These are phyloP conservation scores for Schizotus pectinicornis DNA, from an alignment of 2,888 invertebrate species.

Conservation along the genomic window DNA sequence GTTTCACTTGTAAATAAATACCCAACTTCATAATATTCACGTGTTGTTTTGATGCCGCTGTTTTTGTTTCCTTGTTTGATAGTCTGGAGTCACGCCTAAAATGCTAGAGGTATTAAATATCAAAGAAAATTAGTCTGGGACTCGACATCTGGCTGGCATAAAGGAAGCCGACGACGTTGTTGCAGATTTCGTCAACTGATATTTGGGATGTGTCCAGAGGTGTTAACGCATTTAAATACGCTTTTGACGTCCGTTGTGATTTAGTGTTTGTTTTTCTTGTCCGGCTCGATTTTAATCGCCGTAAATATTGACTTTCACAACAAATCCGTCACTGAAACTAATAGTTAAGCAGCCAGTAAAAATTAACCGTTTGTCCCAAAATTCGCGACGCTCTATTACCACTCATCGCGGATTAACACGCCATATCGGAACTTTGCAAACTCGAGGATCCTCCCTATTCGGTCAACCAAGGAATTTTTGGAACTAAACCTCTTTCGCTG, in stretches of 20 bases:
- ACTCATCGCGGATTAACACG: no score
- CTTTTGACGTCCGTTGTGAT: constrained; percentile 1
- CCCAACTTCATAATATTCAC: constrained; percentile 32
- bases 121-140: constrained; percentile 23
- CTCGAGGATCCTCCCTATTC: no score
- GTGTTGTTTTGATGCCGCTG: constrained; percentile 14
- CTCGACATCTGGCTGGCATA: constrained; percentile 22
- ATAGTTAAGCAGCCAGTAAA: no score
- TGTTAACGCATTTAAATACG: constrained; percentile 37
- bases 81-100: constrained; percentile 40
- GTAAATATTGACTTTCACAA: constrained; percentile 7
- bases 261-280: constrained; percentile 10
- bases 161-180: constrained; percentile 24
- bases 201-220: constrained; percentile 31
- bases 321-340: background rate
- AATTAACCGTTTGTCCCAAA: no score
- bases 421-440: no score
- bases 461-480: no score
- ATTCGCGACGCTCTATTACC: no score
- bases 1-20: constrained; percentile 44
- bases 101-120: constrained; percentile 29
- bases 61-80: constrained; percentile 35
- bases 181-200: constrained; percentile 21
- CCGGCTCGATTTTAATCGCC: background rate
- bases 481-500: no score